A percentile compares a stretch with the other conserved stretches of the same genome.
These are phyloP conservation scores for Cantharis nigra DNA, from an alignment of 2,888 invertebrate species.

Conservation along the genomic window DNA sequence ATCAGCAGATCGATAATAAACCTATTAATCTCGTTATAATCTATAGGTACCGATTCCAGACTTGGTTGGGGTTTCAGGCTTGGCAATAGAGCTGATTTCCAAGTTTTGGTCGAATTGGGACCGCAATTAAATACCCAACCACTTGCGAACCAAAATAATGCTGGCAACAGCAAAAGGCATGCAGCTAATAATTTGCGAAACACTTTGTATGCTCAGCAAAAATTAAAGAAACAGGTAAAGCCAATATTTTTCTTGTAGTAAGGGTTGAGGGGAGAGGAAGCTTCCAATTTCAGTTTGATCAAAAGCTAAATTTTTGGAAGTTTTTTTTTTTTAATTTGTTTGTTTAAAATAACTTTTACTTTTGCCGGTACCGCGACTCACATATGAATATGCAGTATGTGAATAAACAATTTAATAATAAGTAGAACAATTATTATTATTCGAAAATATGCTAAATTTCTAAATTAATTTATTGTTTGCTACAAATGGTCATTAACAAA, in stretches of 20 bases:
- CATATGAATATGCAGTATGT: neutral
- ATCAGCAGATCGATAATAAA: neutral
- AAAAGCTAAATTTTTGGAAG: too few species aligned
- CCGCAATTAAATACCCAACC: conserved; percentile 76
- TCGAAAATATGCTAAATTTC: neutral
- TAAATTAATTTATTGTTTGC: neutral
- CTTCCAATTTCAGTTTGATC: too few species aligned
- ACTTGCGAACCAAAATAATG: conserved; percentile 57
- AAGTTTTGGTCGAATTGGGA: conserved; percentile 74
- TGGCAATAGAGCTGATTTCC: conserved; percentile 80
- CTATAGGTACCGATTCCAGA: conserved; percentile 75
- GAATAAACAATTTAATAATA: neutral
- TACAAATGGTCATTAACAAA: neutral
- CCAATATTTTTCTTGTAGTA: too few species aligned
- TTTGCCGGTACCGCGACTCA: neutral
- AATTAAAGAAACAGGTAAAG: conserved; percentile 50
- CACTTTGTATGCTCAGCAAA: conserved; percentile 50
- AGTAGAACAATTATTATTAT: neutral
- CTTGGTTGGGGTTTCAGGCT: conserved; percentile 78
- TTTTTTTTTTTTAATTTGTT: too few species aligned
- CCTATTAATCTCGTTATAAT: neutral
- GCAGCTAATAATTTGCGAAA: conserved; percentile 50
- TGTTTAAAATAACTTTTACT: neutral
- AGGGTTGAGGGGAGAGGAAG: too few species aligned
- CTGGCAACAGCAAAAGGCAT: conserved; percentile 55